These are phyloP conservation scores for Malurus elegans DNA, from an alignment of 2,113 vertebrate genomes.

Conservation along the genomic window DNA sequence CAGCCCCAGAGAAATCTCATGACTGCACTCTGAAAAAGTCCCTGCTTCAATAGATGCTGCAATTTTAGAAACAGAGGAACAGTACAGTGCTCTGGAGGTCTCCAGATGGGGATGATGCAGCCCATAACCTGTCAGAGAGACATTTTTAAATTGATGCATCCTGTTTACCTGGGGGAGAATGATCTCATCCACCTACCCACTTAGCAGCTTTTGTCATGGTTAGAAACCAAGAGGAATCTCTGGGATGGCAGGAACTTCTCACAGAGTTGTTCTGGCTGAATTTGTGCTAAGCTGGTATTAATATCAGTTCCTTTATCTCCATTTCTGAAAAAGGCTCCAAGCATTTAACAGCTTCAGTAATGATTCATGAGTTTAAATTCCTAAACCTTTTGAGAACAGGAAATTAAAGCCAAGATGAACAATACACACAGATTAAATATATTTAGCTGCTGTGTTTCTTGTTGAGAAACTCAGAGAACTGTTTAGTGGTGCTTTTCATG, in stretches of 20 bases:
- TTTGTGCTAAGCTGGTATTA: conserved; percentile 51
- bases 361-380: conserved; percentile 64
- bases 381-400: conserved; percentile 61
- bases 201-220: background rate
- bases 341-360: conserved; percentile 49
- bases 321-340: conserved; percentile 34
- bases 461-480: conserved; percentile 25
- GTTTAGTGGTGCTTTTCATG: conserved; percentile 52
- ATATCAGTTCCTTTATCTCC: conserved; percentile 48
- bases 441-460: conserved; percentile 53
- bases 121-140: background rate
- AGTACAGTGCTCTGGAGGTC: background rate
- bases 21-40: background rate
- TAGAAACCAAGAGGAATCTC: background rate
- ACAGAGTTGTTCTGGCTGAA: background rate
- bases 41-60: background rate
- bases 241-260: background rate
- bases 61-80: background rate
- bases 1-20: background rate
- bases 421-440: conserved; percentile 62
- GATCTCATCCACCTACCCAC: background rate
- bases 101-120: background rate
- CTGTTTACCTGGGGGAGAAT: background rate
- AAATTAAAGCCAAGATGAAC: conserved; percentile 70
- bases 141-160: background rate